Base-by-base conservation (phyloP, 1,140 invertebrate genomes). In the Lepidotrigona ventralis region DNA sequence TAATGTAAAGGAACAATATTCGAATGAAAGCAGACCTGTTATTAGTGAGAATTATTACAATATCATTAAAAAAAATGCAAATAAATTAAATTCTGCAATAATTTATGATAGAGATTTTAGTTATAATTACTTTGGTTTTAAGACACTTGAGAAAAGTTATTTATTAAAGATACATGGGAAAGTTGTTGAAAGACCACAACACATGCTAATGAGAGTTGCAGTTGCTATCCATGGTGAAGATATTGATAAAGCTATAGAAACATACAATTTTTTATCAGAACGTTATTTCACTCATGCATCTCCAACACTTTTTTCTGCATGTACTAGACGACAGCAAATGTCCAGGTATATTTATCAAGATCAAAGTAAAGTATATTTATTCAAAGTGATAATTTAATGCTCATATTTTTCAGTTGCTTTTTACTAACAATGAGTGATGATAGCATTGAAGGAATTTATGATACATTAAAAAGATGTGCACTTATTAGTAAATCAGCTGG, bases 81-180 rank as follows among this genome's bases (percentile, higher is more conserved):
- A 99, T 79, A 95, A 95, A 90, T 92, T 99, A 1, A 98, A 99
- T 94, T 98, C 98, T n/a, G 97, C 98, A 8, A 99, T 99, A 88
- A 98, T 99, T 73, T 99, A 99, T 94, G 98, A 99, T 91, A 96
- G 99, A 87, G 99, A 99, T 95, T 99, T 98, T 91, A 97, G 95
- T 79, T 99, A 99, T 93, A 99, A 99, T 92, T 99, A 99, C 92
- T 99, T 99, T 96, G 99, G 99, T 60, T 99, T 99, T 90, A 99
- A 99, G 95, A 99, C 99, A 9, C 94, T 99, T 71, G 99, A 99
- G 92, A 95, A 98, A 83, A 99, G 98, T 3, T 99, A 99, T 93
- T 94, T 99, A 73, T 93, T 99, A 33, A 99, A 98, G 93, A 98
- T 99, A 76, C 96, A 99, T 93, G 97, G 97, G 0, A 99, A 99